Conservation (phyloP, 2,888 invertebrate genomes). For the Erebia ligea region DNA sequence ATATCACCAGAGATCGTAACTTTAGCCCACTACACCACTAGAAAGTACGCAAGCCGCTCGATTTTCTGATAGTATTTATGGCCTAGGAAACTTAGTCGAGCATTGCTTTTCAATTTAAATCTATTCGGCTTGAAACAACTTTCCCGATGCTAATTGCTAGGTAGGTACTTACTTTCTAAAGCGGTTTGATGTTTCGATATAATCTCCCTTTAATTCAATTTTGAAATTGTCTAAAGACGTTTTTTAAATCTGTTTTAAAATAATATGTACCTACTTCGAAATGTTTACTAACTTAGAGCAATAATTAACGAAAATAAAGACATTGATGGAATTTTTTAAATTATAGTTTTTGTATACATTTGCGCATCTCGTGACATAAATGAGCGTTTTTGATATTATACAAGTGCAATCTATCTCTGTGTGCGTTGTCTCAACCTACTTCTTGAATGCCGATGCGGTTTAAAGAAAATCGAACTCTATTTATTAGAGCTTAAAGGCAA, state of each 20-base stretch:
- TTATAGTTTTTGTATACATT: slow-evolving; percentile 32
- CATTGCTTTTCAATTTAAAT: slow-evolving; percentile 46
- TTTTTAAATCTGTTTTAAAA: neutral
- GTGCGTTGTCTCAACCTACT: slow-evolving; percentile 81
- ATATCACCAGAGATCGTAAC: slow-evolving; percentile 77
- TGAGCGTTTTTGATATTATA: slow-evolving; percentile 79
- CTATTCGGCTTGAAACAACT: slow-evolving; percentile 45
- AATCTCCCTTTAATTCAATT: slow-evolving; percentile 31
- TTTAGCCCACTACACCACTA: slow-evolving; percentile 71
- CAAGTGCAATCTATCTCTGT: slow-evolving; percentile 67
- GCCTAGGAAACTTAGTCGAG: slow-evolving; percentile 51
- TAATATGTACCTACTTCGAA: too few species aligned
- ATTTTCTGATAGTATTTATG: slow-evolving; percentile 72
- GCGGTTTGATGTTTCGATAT: slow-evolving; percentile 40
- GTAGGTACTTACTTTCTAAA: slow-evolving; percentile 42
- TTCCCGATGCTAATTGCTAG: slow-evolving; percentile 45
- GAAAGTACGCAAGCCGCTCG: slow-evolving; percentile 72
- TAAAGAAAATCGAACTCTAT: slow-evolving; percentile 69
- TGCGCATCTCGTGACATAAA: slow-evolving; percentile 49
- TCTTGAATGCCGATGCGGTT: slow-evolving; percentile 69
- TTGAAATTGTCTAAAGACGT: neutral
- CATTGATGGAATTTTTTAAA: neutral
- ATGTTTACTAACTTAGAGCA: neutral
- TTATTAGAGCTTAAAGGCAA: slow-evolving; percentile 63
- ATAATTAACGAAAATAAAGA: neutral